These are phyloP conservation scores for Linurgus olivaceus DNA, from an alignment of 2,797 vertebrate genomes.

Conservation along the genomic window DNA sequence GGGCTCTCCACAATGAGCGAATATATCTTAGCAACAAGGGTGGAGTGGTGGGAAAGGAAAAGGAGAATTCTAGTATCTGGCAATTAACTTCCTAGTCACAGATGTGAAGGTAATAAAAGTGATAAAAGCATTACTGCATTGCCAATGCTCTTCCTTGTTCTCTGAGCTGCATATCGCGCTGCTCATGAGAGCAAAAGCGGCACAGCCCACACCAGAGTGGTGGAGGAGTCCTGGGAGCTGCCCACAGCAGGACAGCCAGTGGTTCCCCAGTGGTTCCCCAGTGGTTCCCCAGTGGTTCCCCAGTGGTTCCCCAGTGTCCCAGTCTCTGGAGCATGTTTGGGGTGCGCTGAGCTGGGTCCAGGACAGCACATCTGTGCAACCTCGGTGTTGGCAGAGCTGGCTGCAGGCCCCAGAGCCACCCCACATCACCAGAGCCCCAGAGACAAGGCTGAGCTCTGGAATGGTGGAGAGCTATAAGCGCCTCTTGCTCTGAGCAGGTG, in stretches of 20 bases:
- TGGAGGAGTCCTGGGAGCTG: neutral
- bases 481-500: neutral
- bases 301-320: neutral
- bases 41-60: conserved; percentile 71
- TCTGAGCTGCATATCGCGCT: neutral
- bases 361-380: neutral
- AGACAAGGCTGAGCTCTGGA: neutral
- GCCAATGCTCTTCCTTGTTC: conserved; percentile 50
- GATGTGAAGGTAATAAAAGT: conserved; percentile 69
- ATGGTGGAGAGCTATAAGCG: neutral
- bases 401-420: neutral
- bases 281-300: too few relatives aligned
- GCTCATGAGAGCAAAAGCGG: neutral
- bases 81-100: conserved; percentile 66
- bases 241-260: neutral
- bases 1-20: neutral
- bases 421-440: neutral
- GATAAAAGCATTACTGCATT: conserved; percentile 57
- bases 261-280: neutral
- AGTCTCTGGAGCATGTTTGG: neutral
- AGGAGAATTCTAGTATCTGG: conserved; percentile 64
- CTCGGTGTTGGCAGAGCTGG: neutral
- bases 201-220: neutral
- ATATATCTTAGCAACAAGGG: conserved; percentile 66
- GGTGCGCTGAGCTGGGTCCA: neutral